Evolutionary conservation across 2,888 invertebrate species (phyloP).

Genomic region (Desoria tigrina): DNA sequence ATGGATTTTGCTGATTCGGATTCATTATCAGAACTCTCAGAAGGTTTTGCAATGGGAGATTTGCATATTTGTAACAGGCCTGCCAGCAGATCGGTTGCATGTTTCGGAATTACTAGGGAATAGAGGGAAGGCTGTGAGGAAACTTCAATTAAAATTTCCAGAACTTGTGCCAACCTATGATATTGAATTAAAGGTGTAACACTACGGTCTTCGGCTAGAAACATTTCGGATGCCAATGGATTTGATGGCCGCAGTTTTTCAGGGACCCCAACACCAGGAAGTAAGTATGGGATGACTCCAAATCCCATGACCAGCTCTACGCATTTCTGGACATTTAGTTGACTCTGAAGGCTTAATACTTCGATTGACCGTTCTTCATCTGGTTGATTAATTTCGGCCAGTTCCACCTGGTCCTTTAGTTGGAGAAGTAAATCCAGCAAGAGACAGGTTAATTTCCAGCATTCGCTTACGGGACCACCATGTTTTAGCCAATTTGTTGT

Average conservation of each 20-base stretch:
- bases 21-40: constrained; percentile 14
- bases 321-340: constrained; percentile 65
- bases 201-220: constrained; percentile 25
- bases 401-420: constrained; percentile 31
- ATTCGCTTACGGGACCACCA: background rate
- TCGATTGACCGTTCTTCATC: constrained; percentile 51
- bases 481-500: background rate
- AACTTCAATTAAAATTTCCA: constrained; percentile 29
- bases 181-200: constrained; percentile 35
- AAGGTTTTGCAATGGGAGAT: constrained; percentile 68
- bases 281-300: constrained; percentile 65
- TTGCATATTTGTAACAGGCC: constrained; percentile 70
- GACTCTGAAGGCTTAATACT: constrained; percentile 67
- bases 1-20: background rate
- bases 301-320: constrained; percentile 67
- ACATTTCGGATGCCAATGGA: constrained; percentile 22
- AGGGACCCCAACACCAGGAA: constrained; percentile 67
- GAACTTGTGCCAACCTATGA: constrained; percentile 35
- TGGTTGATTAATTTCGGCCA: constrained; percentile 31
- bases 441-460: constrained; percentile 40
- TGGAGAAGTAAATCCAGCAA: constrained; percentile 33
- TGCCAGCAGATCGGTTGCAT: constrained; percentile 66
- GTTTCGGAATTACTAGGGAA: constrained; percentile 60
- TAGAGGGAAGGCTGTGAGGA: constrained; percentile 31
- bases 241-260: constrained; percentile 41